phyloP scores from a whole-genome alignment of 2,113 vertebrate species.

The Clarias gariepinus region DNA sequence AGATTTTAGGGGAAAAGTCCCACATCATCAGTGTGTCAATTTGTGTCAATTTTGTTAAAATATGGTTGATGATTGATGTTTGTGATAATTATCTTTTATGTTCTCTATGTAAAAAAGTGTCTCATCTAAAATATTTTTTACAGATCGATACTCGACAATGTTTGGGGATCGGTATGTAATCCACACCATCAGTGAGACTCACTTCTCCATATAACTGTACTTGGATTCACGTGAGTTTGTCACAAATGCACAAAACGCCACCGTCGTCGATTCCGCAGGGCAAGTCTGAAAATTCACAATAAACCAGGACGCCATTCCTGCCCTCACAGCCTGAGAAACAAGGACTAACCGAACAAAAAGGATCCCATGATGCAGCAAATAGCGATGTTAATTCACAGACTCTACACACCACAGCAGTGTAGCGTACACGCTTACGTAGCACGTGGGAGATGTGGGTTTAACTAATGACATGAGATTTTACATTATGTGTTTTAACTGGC shows the following conservation, averaged over 20 bases:
- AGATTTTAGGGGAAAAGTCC: background rate
- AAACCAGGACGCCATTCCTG: background rate
- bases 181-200: background rate
- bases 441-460: background rate
- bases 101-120: background rate
- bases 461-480: background rate
- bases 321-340: background rate
- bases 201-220: background rate
- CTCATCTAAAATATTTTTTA: background rate
- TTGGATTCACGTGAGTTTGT: background rate
- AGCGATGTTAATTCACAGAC: background rate
- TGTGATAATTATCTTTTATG: background rate
- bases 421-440: background rate
- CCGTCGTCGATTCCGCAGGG: too few species aligned
- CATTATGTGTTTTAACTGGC: background rate
- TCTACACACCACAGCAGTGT: background rate
- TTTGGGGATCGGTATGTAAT: background rate
- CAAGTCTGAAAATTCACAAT: background rate
- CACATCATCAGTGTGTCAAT: background rate
- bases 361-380: background rate
- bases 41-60: too few species aligned
- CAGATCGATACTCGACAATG: background rate
- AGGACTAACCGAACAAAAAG: background rate
- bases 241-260: background rate
- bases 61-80: background rate